A percentile compares a stretch with the other conserved stretches of the same genome.
phyloP scores from a whole-genome alignment of 2,797 vertebrate genomes.

The Aselliscus stoliczkanus region DNA sequence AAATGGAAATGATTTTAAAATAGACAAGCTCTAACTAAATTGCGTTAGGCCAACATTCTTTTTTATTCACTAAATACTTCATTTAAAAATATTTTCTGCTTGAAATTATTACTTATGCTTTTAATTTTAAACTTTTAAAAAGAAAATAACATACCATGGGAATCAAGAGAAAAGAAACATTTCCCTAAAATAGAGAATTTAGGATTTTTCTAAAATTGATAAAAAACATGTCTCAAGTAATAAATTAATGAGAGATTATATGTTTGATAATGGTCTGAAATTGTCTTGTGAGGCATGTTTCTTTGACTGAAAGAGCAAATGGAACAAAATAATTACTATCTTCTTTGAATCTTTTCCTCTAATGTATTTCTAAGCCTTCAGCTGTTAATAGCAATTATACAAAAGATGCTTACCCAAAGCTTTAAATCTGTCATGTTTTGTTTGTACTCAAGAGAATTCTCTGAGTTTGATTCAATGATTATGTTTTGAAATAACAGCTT shows the following conservation, averaged over 20 bases:
- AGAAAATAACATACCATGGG: not conserved
- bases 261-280: not conserved
- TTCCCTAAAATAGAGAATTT: not conserved
- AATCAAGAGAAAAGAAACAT: not conserved
- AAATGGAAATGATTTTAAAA: conserved; percentile 24
- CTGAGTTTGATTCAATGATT: not conserved
- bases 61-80: not conserved
- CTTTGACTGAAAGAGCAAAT: not conserved
- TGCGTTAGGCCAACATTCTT: not conserved
- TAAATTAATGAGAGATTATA: not conserved
- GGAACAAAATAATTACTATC: conserved; percentile 15
- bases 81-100: conserved; percentile 9
- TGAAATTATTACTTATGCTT: not conserved
- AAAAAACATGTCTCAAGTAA: not conserved
- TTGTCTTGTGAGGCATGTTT: not conserved
- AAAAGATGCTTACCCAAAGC: not conserved
- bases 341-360: not conserved
- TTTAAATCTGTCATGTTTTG: not conserved
- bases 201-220: conserved; percentile 12
- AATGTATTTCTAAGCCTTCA: not conserved
- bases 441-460: not conserved
- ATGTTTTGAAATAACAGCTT: conserved; percentile 34
- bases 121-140: conserved; percentile 4
- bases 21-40: not conserved
- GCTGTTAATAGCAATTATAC: not conserved